phyloP scores from a whole-genome alignment of 2,888 invertebrate genomes.

The Dyspetes luteomarginatus region DNA sequence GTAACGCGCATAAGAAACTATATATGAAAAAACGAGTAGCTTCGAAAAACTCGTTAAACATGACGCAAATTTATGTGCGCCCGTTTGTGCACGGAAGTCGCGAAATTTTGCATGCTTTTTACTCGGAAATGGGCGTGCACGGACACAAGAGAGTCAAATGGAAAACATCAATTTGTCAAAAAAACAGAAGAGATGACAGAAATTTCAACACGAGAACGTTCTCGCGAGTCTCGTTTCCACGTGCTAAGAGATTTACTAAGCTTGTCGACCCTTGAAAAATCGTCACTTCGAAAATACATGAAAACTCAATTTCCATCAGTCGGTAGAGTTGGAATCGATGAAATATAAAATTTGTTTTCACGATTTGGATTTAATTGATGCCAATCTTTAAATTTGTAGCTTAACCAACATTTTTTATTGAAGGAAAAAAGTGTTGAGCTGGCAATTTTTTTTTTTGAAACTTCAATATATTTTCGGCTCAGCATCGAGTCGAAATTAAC shows the following conservation, averaged over 20 bases:
- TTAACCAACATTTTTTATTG: too few relatives aligned
- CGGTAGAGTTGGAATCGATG: not conserved
- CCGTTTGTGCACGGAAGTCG: constrained; percentile 21
- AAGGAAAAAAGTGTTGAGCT: too few relatives aligned
- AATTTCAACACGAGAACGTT: not conserved
- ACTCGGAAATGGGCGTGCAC: not conserved
- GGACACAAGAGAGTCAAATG: not conserved
- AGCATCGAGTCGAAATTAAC: too few relatives aligned
- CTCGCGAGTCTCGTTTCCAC: not conserved
- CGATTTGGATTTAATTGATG: too few relatives aligned
- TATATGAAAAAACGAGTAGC: not conserved
- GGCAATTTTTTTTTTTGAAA: too few relatives aligned
- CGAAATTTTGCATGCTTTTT: constrained; percentile 5
- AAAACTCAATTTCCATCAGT: not conserved
- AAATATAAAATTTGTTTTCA: too few relatives aligned
- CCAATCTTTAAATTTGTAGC: too few relatives aligned
- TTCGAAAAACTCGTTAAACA: constrained; percentile 38
- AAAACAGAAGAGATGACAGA: not conserved
- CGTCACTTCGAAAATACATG: not conserved
- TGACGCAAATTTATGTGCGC: constrained; percentile 6
- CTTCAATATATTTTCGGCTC: too few relatives aligned
- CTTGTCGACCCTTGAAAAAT: too few relatives aligned
- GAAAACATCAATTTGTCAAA: too few relatives aligned
- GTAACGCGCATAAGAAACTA: constrained; percentile 11
- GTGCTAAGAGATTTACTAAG: constrained; percentile 24